These are phyloP conservation scores for Zosterops pallidus DNA, from an alignment of 2,113 vertebrate genomes.

Conservation along the genomic window DNA sequence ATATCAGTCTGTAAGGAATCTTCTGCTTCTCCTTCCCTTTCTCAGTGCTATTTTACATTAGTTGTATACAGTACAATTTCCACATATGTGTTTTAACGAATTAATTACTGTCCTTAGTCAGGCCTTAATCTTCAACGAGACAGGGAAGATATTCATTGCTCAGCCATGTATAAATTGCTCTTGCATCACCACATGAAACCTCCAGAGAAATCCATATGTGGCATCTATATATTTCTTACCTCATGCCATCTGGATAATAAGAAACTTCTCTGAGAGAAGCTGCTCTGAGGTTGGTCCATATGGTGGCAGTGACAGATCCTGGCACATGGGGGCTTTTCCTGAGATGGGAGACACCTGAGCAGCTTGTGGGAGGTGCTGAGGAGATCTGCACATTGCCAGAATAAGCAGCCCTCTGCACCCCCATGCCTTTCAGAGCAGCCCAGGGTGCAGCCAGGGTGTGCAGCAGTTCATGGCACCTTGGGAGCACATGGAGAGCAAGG, in stretches of 20 bases:
- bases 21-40: not conserved
- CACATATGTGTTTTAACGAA: not conserved
- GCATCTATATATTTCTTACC: not conserved
- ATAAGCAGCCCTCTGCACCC: not conserved
- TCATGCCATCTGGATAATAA: not conserved
- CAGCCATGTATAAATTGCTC: not conserved
- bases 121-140: not conserved
- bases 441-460: no score
- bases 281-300: not conserved
- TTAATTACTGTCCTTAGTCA: not conserved
- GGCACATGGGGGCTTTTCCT: not conserved
- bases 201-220: not conserved
- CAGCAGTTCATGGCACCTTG: accelerated
- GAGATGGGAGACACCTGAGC: not conserved
- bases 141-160: not conserved
- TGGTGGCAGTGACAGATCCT: not conserved
- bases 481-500: not conserved
- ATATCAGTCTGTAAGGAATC: not conserved
- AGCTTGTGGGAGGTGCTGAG: not conserved
- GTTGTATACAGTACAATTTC: not conserved
- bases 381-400: not conserved
- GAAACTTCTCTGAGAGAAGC: not conserved
- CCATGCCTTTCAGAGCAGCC: not conserved
- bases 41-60: not conserved
- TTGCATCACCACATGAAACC: not conserved